These are phyloP conservation scores for Coremacera marginata DNA, from an alignment of 2,888 invertebrate species.

Conservation along the genomic window DNA sequence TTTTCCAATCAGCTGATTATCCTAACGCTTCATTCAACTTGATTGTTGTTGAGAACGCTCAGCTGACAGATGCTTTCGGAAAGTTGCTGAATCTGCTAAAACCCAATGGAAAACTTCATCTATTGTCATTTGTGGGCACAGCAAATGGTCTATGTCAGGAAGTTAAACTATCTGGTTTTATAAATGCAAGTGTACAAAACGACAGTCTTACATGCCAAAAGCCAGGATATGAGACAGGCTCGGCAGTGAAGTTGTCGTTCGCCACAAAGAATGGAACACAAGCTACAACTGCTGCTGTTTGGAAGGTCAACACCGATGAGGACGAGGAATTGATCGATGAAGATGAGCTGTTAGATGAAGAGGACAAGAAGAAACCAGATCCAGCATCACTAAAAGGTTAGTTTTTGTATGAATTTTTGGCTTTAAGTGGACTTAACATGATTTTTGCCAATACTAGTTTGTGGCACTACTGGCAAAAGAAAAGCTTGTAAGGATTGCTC, in stretches of 20 bases:
- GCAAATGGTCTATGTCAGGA: slow-evolving; percentile 69
- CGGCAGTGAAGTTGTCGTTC: slow-evolving; percentile 72
- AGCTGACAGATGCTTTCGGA: slow-evolving; percentile 70
- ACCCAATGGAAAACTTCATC: slow-evolving; percentile 74
- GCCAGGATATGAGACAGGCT: slow-evolving; percentile 81
- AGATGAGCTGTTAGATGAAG: slow-evolving; percentile 89
- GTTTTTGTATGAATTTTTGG: neutral
- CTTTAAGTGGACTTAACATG: neutral
- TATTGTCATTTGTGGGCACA: slow-evolving; percentile 69
- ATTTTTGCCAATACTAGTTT: slow-evolving; percentile 72
- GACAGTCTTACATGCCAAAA: slow-evolving; percentile 72
- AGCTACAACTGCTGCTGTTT: slow-evolving; percentile 63
- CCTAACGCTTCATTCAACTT: slow-evolving; percentile 74
- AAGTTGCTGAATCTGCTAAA: slow-evolving; percentile 75
- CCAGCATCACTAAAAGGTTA: slow-evolving; percentile 84
- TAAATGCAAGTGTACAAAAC: slow-evolving; percentile 61
- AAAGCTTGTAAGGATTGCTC: slow-evolving; percentile 98
- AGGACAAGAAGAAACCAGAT: slow-evolving; percentile 90
- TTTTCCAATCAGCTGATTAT: slow-evolving; percentile 70
- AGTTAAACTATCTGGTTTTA: slow-evolving; percentile 77
- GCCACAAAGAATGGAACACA: slow-evolving; percentile 54
- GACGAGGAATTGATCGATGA: slow-evolving; percentile 86
- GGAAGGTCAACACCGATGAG: slow-evolving; percentile 78
- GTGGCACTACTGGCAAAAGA: slow-evolving; percentile 88
- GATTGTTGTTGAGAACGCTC: slow-evolving; percentile 70